phyloP scores from a whole-genome alignment of 2,888 invertebrate genomes.

The Pandemis heparana region DNA sequence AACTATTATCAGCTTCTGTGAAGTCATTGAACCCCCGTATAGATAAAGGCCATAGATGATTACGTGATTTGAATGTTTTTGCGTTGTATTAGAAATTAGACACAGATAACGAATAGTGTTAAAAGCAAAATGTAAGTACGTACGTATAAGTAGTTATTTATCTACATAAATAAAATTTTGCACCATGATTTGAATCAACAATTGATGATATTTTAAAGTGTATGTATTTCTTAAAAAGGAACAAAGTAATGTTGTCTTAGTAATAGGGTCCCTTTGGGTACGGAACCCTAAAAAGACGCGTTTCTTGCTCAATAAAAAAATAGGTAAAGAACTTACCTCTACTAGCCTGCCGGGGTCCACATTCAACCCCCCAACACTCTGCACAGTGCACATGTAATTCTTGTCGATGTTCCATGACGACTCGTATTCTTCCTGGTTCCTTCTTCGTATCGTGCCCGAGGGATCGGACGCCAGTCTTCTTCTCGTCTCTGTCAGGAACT shows the following conservation, averaged over 20 bases:
- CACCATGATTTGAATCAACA: too few relatives aligned
- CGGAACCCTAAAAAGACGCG: too few relatives aligned
- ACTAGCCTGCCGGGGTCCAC: constrained; percentile 90
- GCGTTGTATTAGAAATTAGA: neutral
- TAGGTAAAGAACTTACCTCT: constrained; percentile 89
- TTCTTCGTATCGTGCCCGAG: constrained; percentile 88
- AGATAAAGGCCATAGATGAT: neutral
- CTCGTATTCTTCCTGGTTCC: constrained; percentile 83
- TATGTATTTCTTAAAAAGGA: too few relatives aligned
- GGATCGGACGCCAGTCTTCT: constrained; percentile 86
- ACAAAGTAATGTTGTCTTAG: too few relatives aligned
- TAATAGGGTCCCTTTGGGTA: too few relatives aligned
- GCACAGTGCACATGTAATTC: constrained; percentile 89
- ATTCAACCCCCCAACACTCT: constrained; percentile 91
- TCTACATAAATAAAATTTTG: too few relatives aligned
- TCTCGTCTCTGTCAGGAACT: constrained; percentile 80
- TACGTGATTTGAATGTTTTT: neutral
- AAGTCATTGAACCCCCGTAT: neutral
- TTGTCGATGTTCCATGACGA: constrained; percentile 90
- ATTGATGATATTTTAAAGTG: too few relatives aligned
- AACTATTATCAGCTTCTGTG: neutral
- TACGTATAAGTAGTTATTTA: too few relatives aligned
- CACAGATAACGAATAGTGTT: neutral
- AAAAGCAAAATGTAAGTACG: too few relatives aligned
- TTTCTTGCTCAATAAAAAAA: too few relatives aligned